Base-by-base conservation (phyloP, 2,797 vertebrate species). In the Hemibagrus guttatus region DNA sequence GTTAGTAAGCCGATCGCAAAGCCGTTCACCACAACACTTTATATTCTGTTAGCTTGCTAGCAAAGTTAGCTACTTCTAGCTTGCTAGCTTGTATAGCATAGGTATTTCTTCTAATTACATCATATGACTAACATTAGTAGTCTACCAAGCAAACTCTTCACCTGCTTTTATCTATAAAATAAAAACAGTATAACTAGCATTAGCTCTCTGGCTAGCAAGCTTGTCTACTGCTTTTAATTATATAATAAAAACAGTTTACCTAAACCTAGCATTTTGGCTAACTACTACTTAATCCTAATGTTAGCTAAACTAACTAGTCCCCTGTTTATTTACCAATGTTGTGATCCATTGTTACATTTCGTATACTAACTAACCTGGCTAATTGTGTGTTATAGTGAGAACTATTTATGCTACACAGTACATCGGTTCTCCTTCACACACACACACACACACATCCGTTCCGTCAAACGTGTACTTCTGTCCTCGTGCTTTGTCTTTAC, bases 401-500 rank as follows among this genome's bases (percentile, higher is more conserved):
- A 66, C 28, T 61, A 61, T 66, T 66, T 14, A 64, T 64, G 13
- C 28, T 31, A n/a, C 28, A 13, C 63, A 31, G n/a, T 16, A 66
- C n/a, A 66, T 28, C 13, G 1, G n/a, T n/a, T 66, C 1, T 46
- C 46, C 8, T 9, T 46, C 72, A 74, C 21, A 74, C 11, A 49
- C 21, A 72, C 35, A 75, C 42, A 54, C 42, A 76, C 82, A 61
- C 72, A 64, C 59, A 79, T 42, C 66, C 74, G 31, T 35, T 21
- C 39, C 9, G 0, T 28, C 13, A 4, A n/a, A 80, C 31, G 11
- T 61, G 35, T 42, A 79, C 56, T 14, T 80, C 11, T 12, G 31
- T 59, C 76, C 76, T 59, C 31, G 23, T 86, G 56, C 49, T 46
- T 78, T 58, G 58, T 89, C 88, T 88, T 39, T 63, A 46, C 86